A percentile compares a stretch with the other conserved stretches of the same genome.
Conservation (phyloP, 2,797 vertebrate genomes). For the Thamnophis elegans region DNA sequence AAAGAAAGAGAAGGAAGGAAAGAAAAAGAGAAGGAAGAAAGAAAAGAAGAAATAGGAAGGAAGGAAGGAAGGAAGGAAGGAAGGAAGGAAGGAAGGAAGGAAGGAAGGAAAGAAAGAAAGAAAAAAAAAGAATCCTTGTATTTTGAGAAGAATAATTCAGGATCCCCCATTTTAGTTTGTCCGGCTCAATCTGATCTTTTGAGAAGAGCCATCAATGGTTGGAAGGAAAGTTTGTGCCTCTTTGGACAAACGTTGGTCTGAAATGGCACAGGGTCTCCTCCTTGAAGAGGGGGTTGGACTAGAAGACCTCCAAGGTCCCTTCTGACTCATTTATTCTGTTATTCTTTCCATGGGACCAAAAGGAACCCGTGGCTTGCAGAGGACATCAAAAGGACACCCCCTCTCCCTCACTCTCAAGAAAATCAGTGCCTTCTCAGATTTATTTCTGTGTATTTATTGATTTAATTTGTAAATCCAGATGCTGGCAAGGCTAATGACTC, state of each 20-base stretch:
- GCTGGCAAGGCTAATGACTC: neutral
- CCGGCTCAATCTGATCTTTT: neutral
- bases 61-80: no score
- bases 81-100: no score
- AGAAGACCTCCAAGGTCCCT: neutral
- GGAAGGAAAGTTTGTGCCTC: neutral
- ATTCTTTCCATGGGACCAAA: neutral
- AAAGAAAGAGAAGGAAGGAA: no score
- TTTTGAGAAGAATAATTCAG: neutral
- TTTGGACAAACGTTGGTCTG: neutral
- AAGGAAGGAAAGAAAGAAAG: no score
- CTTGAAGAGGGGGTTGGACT: neutral
- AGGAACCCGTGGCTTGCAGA: rapidly evolving
- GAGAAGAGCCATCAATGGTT: neutral
- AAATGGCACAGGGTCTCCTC: neutral
- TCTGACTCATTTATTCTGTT: neutral
- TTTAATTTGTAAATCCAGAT: neutral
- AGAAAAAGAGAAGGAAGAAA: no score
- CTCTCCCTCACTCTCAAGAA: no score
- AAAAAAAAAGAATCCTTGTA: neutral
- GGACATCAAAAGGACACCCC: no score
- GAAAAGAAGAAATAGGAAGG: no score
- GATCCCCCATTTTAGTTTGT: neutral
- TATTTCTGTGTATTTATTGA: neutral
- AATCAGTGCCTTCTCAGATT: neutral